Base-by-base conservation (phyloP, 2,113 vertebrate species). In the Leptodactylus fuscus region DNA sequence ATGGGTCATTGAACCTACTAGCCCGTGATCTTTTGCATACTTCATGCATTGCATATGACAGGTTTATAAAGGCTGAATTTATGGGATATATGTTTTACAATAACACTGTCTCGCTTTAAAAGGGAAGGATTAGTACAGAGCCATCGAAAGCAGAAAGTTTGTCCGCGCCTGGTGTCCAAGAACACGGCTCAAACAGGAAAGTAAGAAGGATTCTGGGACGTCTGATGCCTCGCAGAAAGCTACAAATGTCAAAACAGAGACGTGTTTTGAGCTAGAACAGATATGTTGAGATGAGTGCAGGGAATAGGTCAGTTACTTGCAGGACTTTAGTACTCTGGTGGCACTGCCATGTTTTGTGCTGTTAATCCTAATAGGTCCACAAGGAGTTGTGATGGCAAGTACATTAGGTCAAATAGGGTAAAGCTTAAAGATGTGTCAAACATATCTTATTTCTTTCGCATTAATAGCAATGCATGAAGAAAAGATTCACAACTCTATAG, bases 191-290 rank as follows among this genome's bases (percentile, higher is more conserved):
- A 84, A 84, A 83, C 53, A 77, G 82, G 38, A 77, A 75, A 49
- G 36, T 36, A 77, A 36, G 51, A 84, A 20, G 53, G 73, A 76
- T 36, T 49, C 27, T 8, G 73, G 41, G 73, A 77, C 41, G 7
- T 27, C 51, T 77, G 41, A 77, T 36, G 38, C 55, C 29, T 65
- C 62, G 73, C 82, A 84, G 58, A 77, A 58, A 84, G 5, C 82
- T 83, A 18, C 20, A 65, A 84, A 84, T 67, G 82, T 84, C 82
- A 84, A 83, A 84, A 62, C 71, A 75, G 55, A 65, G 34, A 65
- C 67, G 82, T 67, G 82, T 76, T 77, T 69, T 84, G 82, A 76
- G 82, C 55, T 84, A 49, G 24, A 84, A n/a, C 82, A 84, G 71
- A 77, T 41, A 7, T 46, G 71, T 15, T 60, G n/a, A 60, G 24